Percentiles rank a stretch among this genome's conserved stretches.
Evolutionary conservation across 2,797 vertebrate genomes (phyloP).

Genomic region (Epinephelus coioides): DNA sequence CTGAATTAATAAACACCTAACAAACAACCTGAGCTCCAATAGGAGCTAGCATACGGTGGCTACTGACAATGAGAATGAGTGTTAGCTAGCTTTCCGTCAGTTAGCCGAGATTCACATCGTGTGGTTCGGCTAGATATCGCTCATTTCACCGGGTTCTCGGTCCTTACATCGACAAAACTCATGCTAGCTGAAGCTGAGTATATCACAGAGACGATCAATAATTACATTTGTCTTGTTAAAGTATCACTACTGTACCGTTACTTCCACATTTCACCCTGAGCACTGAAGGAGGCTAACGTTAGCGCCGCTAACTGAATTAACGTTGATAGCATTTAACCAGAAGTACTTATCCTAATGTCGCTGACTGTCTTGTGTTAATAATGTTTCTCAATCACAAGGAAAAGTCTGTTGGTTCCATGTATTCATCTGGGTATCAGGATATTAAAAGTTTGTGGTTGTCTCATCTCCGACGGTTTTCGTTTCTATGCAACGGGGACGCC

Average conservation of each 20-base stretch:
- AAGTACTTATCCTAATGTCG: background rate
- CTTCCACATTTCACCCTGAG: background rate
- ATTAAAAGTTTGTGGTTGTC: background rate
- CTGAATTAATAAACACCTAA: background rate
- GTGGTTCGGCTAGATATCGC: background rate
- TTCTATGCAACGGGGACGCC: conserved; percentile 84
- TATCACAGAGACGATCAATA: background rate
- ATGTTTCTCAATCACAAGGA: background rate
- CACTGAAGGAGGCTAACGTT: background rate
- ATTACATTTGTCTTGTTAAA: background rate
- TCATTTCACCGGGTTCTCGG: background rate
- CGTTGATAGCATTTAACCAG: background rate
- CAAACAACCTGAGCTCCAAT: background rate
- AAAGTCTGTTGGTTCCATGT: accelerated
- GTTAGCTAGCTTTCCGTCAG: conserved; percentile 48
- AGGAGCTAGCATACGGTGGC: background rate
- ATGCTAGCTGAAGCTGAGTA: background rate
- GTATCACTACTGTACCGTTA: background rate
- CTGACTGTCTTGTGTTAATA: too few species aligned
- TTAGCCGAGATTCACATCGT: conserved; percentile 30
- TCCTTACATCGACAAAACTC: background rate
- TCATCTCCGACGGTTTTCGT: conserved; percentile 52
- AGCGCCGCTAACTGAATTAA: conserved; percentile 5
- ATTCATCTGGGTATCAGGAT: background rate
- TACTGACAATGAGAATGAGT: background rate